phyloP scores from a whole-genome alignment of 1,140 invertebrate species.

The Mycetomoellerius zeteki region DNA sequence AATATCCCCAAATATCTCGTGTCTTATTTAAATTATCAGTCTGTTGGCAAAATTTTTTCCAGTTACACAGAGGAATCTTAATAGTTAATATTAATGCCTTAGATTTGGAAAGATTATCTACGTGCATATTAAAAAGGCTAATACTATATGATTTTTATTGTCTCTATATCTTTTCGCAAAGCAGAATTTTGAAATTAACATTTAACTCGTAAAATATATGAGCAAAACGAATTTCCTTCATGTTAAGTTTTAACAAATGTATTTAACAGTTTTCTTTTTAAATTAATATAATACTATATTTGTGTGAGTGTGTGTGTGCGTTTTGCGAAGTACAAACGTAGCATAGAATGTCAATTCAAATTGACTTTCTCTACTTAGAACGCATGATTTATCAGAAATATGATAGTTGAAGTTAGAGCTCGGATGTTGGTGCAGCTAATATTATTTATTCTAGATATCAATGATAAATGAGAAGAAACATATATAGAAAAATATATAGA shows the following conservation, averaged over 20 bases:
- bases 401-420: not conserved
- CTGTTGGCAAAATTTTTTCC: constrained; percentile 6
- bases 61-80: not conserved
- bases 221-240: not conserved
- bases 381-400: not conserved
- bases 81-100: not conserved
- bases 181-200: constrained; percentile 25
- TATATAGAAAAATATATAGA: not conserved
- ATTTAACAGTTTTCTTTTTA: constrained; percentile 63
- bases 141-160: constrained; percentile 36
- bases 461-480: not conserved
- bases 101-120: not conserved
- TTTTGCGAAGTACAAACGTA: constrained; percentile 58
- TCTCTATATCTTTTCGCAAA: not conserved
- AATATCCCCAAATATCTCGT: not conserved
- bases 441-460: not conserved
- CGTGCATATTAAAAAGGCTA: not conserved
- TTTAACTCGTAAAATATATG: not conserved
- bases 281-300: constrained; percentile 74
- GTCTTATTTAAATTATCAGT: constrained; percentile 35
- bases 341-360: constrained; percentile 36
- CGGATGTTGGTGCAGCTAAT: constrained; percentile 2
- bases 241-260: not conserved
- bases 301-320: not conserved
- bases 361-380: not conserved